These are phyloP conservation scores for Pluvianellus socialis DNA, from an alignment of 2,113 vertebrate genomes.

Conservation along the genomic window DNA sequence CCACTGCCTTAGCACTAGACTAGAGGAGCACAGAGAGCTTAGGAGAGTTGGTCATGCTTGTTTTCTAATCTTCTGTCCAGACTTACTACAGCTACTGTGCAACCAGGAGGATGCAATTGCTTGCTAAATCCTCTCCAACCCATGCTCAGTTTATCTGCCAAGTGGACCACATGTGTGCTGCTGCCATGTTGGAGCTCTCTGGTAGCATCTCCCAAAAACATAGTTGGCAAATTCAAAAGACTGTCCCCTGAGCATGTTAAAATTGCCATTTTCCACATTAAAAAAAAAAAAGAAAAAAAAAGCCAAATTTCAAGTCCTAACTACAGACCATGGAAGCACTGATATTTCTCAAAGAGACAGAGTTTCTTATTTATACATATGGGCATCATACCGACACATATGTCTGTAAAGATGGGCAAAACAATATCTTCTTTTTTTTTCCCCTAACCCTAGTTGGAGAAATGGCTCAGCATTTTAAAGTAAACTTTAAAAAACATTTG, in stretches of 20 bases:
- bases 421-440: background rate
- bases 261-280: background rate
- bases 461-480: background rate
- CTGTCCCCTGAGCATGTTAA: background rate
- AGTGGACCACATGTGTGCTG: background rate
- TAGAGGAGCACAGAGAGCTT: background rate
- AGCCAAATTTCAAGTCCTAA: background rate
- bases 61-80: background rate
- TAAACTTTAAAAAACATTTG: conserved; percentile 1
- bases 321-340: background rate
- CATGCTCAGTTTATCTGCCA: background rate
- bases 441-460: background rate
- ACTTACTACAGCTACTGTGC: background rate
- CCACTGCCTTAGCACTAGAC: background rate
- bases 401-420: background rate
- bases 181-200: background rate
- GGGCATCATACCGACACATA: no score
- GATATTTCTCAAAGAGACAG: background rate
- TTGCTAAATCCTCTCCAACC: background rate
- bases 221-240: background rate
- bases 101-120: background rate
- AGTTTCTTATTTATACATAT: background rate
- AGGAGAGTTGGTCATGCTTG: background rate
- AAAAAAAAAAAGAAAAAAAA: background rate
- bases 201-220: background rate